Base-by-base conservation (phyloP, 1,140 invertebrate genomes). In the Drosophila teissieri region DNA sequence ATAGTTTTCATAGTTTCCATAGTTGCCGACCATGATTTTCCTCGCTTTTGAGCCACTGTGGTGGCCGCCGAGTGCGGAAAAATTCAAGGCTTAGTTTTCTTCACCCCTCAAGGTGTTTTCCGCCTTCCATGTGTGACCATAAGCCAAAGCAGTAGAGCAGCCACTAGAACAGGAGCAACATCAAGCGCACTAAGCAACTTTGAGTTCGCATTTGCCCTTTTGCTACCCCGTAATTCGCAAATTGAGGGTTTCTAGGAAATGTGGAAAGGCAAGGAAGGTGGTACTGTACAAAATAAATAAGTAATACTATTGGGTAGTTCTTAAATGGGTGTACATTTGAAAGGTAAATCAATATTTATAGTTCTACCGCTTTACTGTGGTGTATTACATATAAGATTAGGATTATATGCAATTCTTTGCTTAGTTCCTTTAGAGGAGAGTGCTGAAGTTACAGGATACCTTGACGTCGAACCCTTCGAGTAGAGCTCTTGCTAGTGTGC, bases 101-200 rank as follows among this genome's bases (percentile, higher is more conserved):
- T 17, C 31, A 24, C 37, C 36, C 27, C 27, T 24, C 8, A 17
- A 12, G 27, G 45, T 14, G 7, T 24, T 44, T 54, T 14, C 7
- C 8, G 27, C 46, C n/a, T 52, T 62, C 65, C 64, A 65, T 68
- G 64, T 68, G 64, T 52, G 64, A 65, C 64, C 57, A 61, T 14
- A 8, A 36, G 27, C 27, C 36, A 40, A 17, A 44, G 52, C 51
- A 44, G 36, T 17, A 55, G 17, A 55, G 17, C 8, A 37, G 40
- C 34, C 46, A n/a, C 31, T 46, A 48, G 2, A 11, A 22, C 15
- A 68, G 22, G 0, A 37, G 17, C 44, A 40, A 53, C 54, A 40
- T 49, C 53, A 56, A 62, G 51, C 51, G 42, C 45, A 65, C 74
- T 76, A 65, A 72, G 61, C 53, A 73, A 67, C 56, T 81, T 81